Conservation (phyloP, 2,797 vertebrate genomes). For the Pristis pectinata region DNA sequence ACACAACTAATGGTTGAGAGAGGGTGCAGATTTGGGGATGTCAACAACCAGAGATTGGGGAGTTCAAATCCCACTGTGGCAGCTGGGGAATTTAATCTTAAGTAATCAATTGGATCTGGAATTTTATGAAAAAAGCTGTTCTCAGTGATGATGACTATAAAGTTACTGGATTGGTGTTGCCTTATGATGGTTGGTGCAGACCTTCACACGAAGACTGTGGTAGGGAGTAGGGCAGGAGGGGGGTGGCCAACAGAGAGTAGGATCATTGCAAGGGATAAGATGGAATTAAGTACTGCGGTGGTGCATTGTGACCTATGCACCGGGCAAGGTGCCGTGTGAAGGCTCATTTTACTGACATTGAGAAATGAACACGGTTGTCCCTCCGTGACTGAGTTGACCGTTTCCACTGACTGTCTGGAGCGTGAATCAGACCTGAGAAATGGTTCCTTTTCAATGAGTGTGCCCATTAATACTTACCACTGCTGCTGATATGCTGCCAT, state of each 20-base stretch:
- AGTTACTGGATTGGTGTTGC: too few relatives aligned
- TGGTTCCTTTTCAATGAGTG: slow-evolving; percentile 1
- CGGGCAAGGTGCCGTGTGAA: background rate
- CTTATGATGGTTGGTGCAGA: too few relatives aligned
- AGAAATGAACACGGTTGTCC: background rate
- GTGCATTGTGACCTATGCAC: background rate
- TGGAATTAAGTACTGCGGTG: background rate
- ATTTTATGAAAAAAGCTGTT: too few relatives aligned
- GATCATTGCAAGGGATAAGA: too few relatives aligned
- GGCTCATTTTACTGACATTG: background rate
- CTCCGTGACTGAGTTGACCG: background rate
- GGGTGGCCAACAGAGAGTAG: background rate
- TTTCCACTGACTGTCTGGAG: background rate
- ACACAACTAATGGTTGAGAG: too few relatives aligned
- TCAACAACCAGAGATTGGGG: too few relatives aligned
- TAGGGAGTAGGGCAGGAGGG: background rate
- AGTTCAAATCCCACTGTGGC: too few relatives aligned
- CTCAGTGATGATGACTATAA: too few relatives aligned
- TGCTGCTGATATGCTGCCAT: background rate
- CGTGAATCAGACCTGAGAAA: background rate
- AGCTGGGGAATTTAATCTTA: too few relatives aligned
- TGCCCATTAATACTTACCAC: background rate
- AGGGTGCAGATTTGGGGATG: too few relatives aligned
- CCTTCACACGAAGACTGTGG: background rate
- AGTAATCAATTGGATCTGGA: too few relatives aligned